A percentile compares a stretch with the other conserved stretches of the same genome.
Evolutionary conservation across 2,797 vertebrate species (phyloP).

Genomic region (Falco cherrug): DNA sequence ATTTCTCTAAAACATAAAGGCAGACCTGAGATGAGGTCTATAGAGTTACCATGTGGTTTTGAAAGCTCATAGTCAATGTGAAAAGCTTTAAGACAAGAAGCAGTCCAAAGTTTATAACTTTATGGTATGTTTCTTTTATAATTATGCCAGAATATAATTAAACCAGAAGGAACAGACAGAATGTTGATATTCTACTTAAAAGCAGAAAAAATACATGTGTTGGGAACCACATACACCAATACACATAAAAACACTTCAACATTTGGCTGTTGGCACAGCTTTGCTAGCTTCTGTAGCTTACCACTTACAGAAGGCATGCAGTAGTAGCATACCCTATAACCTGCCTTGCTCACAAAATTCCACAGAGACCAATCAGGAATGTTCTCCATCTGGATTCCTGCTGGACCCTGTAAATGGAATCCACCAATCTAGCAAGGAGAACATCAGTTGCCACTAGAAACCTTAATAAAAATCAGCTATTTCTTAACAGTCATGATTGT

Average conservation of each 20-base stretch:
- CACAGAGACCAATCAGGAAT: background rate
- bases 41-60: background rate
- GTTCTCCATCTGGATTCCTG: background rate
- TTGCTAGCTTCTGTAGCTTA: background rate
- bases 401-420: background rate
- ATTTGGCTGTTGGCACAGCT: background rate
- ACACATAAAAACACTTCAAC: background rate
- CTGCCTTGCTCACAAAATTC: background rate
- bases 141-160: background rate
- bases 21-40: background rate
- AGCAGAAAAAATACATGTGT: background rate
- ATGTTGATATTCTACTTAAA: background rate
- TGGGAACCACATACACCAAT: background rate
- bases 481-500: background rate
- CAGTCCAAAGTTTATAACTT: background rate
- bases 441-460: background rate
- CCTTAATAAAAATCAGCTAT: background rate
- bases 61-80: background rate
- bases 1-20: background rate
- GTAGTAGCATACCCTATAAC: background rate
- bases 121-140: background rate
- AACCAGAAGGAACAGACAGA: background rate
- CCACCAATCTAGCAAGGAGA: background rate
- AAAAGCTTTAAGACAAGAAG: background rate
- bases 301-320: background rate